Percentiles rank a stretch among this genome's conserved stretches.
phyloP scores from a whole-genome alignment of 1,140 invertebrate genomes.

The Panulirus ornatus region DNA sequence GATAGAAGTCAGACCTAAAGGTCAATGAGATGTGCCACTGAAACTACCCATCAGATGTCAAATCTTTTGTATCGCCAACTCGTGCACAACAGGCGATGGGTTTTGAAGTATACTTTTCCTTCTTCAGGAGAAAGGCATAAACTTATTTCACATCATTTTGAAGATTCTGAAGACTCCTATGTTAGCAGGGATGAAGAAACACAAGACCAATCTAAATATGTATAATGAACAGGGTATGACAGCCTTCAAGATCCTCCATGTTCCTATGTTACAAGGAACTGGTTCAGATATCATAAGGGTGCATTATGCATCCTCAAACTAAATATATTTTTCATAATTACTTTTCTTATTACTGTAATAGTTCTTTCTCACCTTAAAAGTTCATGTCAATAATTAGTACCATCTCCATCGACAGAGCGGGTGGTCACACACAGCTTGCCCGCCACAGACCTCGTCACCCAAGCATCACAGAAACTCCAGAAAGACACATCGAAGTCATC shows the following conservation, averaged over 20 bases:
- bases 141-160: too few species aligned
- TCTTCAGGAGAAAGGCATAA: too few species aligned
- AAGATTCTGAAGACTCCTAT: too few species aligned
- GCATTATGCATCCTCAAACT: not conserved
- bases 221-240: not conserved
- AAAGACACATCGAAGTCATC: not conserved
- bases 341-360: not conserved
- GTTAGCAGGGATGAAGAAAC: too few species aligned
- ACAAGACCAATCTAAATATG: too few species aligned
- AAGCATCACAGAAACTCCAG: not conserved
- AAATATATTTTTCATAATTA: not conserved
- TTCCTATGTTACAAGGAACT: not conserved
- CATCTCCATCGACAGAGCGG: slow-evolving; percentile 8
- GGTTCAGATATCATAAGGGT: not conserved
- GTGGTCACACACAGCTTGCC: not conserved
- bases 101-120: too few species aligned
- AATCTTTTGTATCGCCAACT: too few species aligned
- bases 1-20: too few species aligned
- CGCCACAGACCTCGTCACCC: not conserved
- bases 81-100: too few species aligned
- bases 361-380: not conserved
- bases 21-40: too few species aligned
- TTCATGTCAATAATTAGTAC: not conserved
- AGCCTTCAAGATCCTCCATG: not conserved
- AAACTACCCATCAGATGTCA: too few species aligned